These are phyloP conservation scores for Drosophila yakuba DNA, from an alignment of 1,140 invertebrate species.

Conservation along the genomic window DNA sequence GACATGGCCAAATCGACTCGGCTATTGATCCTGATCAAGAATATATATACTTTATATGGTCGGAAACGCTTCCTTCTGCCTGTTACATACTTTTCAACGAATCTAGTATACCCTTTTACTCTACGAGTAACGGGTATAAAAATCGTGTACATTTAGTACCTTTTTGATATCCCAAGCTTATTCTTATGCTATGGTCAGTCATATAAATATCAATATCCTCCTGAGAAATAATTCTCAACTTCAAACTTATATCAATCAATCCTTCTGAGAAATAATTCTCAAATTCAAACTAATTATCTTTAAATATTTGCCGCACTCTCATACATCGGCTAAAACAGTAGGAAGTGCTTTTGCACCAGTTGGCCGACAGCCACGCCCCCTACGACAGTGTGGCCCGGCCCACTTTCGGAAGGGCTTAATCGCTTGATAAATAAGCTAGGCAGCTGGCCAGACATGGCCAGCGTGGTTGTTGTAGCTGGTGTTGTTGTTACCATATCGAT, in stretches of 20 bases:
- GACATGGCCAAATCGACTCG: too few species aligned
- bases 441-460: constrained; percentile 66
- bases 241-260: constrained; percentile 19
- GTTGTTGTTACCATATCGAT: constrained; percentile 63
- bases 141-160: too few species aligned
- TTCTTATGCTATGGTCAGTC: not conserved
- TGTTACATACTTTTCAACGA: too few species aligned
- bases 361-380: constrained; percentile 16
- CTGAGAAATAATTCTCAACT: constrained; percentile 4
- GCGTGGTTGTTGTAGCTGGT: constrained; percentile 18
- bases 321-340: not conserved
- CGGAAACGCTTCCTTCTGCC: too few species aligned
- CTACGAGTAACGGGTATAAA: too few species aligned
- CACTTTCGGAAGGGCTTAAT: constrained; percentile 53
- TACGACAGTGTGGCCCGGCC: constrained; percentile 20
- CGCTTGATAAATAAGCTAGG: constrained; percentile 77
- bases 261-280: not conserved
- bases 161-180: too few species aligned
- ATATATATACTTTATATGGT: too few species aligned
- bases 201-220: not conserved
- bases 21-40: too few species aligned
- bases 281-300: constrained; percentile 59
- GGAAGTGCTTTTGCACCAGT: constrained; percentile 3
- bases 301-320: constrained; percentile 67
- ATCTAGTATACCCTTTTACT: too few species aligned